Conservation (phyloP, 2,797 vertebrate genomes). For the Sebastes iracundus region DNA sequence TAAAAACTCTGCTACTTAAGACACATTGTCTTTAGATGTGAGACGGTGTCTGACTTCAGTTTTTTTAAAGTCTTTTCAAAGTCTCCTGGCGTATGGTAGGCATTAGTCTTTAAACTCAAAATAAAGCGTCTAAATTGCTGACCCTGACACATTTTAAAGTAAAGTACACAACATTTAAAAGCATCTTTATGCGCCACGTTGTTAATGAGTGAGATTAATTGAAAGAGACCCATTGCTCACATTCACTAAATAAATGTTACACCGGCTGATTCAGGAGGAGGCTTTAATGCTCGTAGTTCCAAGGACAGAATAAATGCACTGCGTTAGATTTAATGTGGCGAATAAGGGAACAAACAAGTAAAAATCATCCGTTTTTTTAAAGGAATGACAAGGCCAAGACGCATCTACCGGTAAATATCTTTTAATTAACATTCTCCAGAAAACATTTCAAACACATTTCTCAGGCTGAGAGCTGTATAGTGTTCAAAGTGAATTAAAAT, state of each 20-base stretch:
- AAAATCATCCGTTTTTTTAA: background rate
- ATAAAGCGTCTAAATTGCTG: background rate
- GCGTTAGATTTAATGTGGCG: background rate
- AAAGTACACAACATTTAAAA: background rate
- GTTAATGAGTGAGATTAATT: background rate
- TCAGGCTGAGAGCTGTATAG: background rate
- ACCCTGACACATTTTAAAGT: background rate
- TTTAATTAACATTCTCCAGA: constrained; percentile 18
- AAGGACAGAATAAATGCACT: background rate
- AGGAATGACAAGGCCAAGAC: background rate
- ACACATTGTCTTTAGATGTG: no score
- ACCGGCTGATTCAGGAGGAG: constrained; percentile 5
- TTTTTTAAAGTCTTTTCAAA: no score
- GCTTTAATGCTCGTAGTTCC: background rate
- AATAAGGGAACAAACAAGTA: background rate
- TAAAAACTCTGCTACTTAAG: no score
- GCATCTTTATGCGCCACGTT: background rate
- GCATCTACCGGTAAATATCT: background rate
- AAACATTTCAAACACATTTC: constrained; percentile 4
- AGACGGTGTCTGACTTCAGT: no score
- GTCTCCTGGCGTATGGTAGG: no score
- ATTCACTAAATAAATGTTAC: background rate
- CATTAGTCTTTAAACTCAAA: background rate
- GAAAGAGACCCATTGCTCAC: background rate
- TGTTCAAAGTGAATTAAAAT: constrained; percentile 20